Evolutionary conservation across 2,888 invertebrate species (phyloP), one percentile per base, ranked within the genome.

Genomic region (Busseola fusca): DNA sequence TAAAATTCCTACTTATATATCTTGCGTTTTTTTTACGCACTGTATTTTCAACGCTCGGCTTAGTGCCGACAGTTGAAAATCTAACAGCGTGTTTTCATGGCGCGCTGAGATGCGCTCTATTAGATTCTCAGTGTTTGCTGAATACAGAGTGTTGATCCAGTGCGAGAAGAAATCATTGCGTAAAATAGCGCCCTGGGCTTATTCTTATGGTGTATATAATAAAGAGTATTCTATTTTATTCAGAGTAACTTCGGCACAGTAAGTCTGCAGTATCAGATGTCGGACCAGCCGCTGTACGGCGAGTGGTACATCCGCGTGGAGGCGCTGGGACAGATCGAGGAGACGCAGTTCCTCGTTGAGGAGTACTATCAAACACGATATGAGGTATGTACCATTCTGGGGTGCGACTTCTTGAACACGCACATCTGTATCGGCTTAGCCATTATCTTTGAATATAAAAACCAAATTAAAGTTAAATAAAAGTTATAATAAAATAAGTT

Each of bases 361-460:
- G 99, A 99, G 95, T 99, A 99, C 93, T 99, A 99, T 92, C 98
- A 98, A 92, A 98, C 99, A 0, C 96, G 99, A 84, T 99, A 98
- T 90, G 99, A 99, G 96, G 97, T 97, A 27, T 16, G 72, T 74
- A 68, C 7, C 12, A 21, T 48, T 48, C 16, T 63, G 10, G 16
- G 34, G 34, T 7, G 34, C 34, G 5, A 34, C 34, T 34, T 34
- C 34, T 6, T 5, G 34, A 7, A 34, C 7, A 7, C n/a, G 34
- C 34, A 3, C 34, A 34, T 34, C 5, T 34, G 34, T 34, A 34
- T 34, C 34, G 34, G 34, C 34, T 34, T 34, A 34, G 34, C 34
- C 5, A 6, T 14, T 14, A 45, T 45, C 3, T 45, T 27, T 62
- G 4, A 27, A 21, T 7, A 14, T 27, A 27, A 34, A 34, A n/a